Percentiles rank a stretch among this genome's conserved stretches.
These are phyloP conservation scores for Hemiscyllium ocellatum DNA, from an alignment of 2,113 vertebrate species.

Conservation along the genomic window DNA sequence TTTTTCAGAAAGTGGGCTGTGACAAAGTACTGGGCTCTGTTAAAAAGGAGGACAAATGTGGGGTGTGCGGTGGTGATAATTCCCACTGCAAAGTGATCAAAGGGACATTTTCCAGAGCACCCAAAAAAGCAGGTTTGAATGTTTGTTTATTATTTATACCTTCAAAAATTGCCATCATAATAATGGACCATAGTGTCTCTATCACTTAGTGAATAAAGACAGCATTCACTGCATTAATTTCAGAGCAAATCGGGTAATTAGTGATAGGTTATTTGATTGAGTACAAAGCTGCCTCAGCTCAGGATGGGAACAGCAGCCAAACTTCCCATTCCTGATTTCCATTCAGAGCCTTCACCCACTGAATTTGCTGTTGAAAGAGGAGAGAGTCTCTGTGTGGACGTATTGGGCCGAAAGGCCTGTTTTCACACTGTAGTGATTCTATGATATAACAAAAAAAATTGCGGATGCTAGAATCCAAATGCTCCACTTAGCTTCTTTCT, in stretches of 20 bases:
- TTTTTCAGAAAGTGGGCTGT: conserved; percentile 85
- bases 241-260: background rate
- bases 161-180: background rate
- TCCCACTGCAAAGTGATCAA: conserved; percentile 87
- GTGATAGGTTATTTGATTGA: background rate
- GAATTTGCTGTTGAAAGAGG: background rate
- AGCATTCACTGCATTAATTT: background rate
- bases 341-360: background rate
- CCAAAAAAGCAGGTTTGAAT: conserved; percentile 77
- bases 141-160: background rate
- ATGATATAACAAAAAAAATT: too few species aligned
- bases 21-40: conserved; percentile 85
- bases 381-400: background rate
- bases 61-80: conserved; percentile 87
- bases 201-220: background rate
- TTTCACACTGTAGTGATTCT: too few species aligned
- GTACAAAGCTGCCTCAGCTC: background rate
- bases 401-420: too few species aligned
- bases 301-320: background rate
- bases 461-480: too few species aligned
- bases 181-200: background rate
- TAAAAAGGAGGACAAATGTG: conserved; percentile 91
- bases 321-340: background rate
- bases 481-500: too few species aligned
- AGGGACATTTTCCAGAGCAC: conserved; percentile 73